Evolutionary conservation across 1,140 invertebrate genomes (phyloP).

Genomic region (Caenorhabditis tropicalis): DNA sequence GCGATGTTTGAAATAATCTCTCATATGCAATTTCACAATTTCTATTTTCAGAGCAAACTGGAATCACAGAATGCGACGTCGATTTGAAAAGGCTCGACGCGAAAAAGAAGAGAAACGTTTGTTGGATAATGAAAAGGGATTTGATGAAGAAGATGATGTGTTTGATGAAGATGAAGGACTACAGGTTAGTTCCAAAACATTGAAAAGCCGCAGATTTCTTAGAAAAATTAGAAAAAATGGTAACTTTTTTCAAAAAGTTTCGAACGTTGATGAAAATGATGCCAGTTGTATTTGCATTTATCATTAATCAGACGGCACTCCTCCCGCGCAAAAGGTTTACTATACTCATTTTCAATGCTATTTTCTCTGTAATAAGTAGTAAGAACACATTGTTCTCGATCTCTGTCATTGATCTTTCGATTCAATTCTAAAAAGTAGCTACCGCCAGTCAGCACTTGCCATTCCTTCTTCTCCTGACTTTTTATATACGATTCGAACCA

Average conservation of each 20-base stretch:
- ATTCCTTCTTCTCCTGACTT: not conserved
- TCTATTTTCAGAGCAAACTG: not conserved
- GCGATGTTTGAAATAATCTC: no score
- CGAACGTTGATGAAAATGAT: not conserved
- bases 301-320: not conserved
- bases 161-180: not conserved
- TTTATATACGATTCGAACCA: not conserved
- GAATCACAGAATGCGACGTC: constrained; percentile 6
- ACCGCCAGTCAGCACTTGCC: not conserved
- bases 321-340: not conserved
- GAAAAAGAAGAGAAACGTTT: constrained; percentile 1
- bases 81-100: not conserved
- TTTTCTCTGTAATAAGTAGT: not conserved
- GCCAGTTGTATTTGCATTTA: not conserved
- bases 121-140: not conserved
- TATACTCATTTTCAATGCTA: not conserved
- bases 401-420: constrained; percentile 1
- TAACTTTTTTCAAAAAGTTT: no score
- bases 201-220: no score
- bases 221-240: no score
- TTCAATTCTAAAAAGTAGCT: not conserved
- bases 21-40: no score
- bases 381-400: constrained; percentile 14
- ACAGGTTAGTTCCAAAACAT: not conserved
- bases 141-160: constrained; percentile 15